Percentiles rank a stretch among this genome's conserved stretches.
These are phyloP conservation scores for Jacana jacana DNA, from an alignment of 2,113 vertebrate species.

Conservation along the genomic window DNA sequence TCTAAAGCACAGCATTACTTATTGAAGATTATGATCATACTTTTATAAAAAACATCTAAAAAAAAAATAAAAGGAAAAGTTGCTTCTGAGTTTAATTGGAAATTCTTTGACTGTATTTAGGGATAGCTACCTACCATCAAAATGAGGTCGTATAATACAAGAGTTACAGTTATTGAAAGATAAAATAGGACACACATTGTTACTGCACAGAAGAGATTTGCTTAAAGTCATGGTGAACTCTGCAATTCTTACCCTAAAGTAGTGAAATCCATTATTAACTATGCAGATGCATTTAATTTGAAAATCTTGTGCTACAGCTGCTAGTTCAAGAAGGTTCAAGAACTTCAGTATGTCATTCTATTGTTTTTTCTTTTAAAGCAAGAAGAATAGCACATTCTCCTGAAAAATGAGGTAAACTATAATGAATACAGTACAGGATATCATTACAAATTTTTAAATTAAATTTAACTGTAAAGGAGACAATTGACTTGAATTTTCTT, in stretches of 20 bases:
- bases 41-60: background rate
- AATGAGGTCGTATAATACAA: background rate
- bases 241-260: background rate
- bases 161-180: background rate
- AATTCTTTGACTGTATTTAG: background rate
- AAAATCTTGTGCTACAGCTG: background rate
- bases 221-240: background rate
- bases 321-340: background rate
- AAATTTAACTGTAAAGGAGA: background rate
- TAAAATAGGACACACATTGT: background rate
- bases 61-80: background rate
- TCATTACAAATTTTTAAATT: background rate
- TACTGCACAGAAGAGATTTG: background rate
- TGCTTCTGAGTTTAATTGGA: background rate
- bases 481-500: background rate
- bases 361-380: background rate
- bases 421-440: background rate
- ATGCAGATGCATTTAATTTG: background rate
- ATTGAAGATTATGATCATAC: background rate
- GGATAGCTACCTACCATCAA: background rate
- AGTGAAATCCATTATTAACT: background rate
- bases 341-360: background rate
- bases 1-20: constrained; percentile 42
- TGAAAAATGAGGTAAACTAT: background rate
- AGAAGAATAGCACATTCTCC: background rate